Percentiles rank a stretch among this genome's conserved stretches.
Conservation (phyloP, 2,113 vertebrate species). For the Camelus bactrianus region DNA sequence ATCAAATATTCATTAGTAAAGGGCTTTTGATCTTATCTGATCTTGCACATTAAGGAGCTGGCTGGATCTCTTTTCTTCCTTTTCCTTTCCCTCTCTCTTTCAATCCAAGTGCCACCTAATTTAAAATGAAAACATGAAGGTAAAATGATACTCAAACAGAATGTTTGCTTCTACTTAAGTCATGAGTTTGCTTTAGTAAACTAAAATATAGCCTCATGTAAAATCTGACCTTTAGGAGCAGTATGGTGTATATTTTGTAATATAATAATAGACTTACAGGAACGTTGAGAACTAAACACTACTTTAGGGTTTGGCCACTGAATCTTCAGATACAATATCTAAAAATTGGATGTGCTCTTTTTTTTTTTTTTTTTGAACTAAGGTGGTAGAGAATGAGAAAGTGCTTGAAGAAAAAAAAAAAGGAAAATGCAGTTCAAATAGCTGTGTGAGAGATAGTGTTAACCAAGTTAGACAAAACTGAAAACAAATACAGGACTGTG, state of each 20-base stretch:
- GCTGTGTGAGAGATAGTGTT: conserved; percentile 32
- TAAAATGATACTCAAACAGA: conserved; percentile 41
- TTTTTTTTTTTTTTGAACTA: background rate
- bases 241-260: conserved; percentile 51
- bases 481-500: conserved; percentile 44
- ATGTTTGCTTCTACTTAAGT: conserved; percentile 64
- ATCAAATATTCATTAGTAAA: conserved; percentile 48
- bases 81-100: background rate
- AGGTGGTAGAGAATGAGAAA: background rate
- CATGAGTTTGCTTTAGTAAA: conserved; percentile 66
- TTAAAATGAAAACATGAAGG: conserved; percentile 54
- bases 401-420: background rate
- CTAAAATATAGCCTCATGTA: conserved; percentile 52
- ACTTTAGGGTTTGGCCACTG: conserved; percentile 16
- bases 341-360: background rate
- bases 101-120: background rate
- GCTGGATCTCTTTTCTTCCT: conserved; percentile 8
- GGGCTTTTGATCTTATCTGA: conserved; percentile 24
- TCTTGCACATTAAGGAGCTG: conserved; percentile 13
- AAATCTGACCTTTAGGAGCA: conserved; percentile 54
- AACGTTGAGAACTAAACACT: background rate
- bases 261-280: background rate
- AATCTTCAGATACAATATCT: conserved; percentile 25
- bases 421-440: conserved; percentile 21
- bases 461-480: conserved; percentile 47